A percentile compares a stretch with the other conserved stretches of the same genome.
phyloP scores from a whole-genome alignment of 2,113 vertebrate species.

The Chionis minor region DNA sequence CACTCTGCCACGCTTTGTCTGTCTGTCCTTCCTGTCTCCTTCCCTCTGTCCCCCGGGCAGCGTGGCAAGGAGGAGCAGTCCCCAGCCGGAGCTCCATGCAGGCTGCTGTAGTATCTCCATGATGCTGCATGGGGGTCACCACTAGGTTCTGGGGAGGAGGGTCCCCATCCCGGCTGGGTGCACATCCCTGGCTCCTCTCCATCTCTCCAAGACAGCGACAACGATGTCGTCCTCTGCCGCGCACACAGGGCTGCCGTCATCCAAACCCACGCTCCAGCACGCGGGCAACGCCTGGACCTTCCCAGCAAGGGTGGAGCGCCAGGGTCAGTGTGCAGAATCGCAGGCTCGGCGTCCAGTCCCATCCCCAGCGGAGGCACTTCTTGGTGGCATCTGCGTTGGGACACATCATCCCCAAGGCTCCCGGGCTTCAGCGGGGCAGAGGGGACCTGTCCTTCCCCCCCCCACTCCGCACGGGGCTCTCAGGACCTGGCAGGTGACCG shows the following conservation, averaged over 20 bases:
- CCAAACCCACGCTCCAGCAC: not conserved
- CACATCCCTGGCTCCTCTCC: not conserved
- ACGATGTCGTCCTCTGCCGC: not conserved
- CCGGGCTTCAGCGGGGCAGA: rapidly evolving
- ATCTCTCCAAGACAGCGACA: not conserved
- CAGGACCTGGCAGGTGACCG: not conserved
- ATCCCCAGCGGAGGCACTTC: not conserved
- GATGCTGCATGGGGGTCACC: not conserved
- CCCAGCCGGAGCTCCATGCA: not conserved
- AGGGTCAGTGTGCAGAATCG: too few species aligned
- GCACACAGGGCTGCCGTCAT: not conserved
- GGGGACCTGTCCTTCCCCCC: not conserved
- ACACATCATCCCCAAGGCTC: not conserved
- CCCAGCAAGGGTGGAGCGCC: not conserved
- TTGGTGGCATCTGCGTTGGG: not conserved
- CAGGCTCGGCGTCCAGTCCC: too few species aligned
- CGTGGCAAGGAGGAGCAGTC: not conserved
- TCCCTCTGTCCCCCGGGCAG: not conserved
- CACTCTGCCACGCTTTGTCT: not conserved
- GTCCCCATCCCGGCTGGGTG: not conserved
- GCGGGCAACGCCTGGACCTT: not conserved
- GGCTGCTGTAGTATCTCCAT: not conserved
- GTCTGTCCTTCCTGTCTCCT: not conserved
- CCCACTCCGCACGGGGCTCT: rapidly evolving
- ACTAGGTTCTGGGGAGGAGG: not conserved